A percentile compares a stretch with the other conserved stretches of the same genome.
phyloP scores from a whole-genome alignment of 1,140 invertebrate genomes.

The Anadara kagoshimensis region DNA sequence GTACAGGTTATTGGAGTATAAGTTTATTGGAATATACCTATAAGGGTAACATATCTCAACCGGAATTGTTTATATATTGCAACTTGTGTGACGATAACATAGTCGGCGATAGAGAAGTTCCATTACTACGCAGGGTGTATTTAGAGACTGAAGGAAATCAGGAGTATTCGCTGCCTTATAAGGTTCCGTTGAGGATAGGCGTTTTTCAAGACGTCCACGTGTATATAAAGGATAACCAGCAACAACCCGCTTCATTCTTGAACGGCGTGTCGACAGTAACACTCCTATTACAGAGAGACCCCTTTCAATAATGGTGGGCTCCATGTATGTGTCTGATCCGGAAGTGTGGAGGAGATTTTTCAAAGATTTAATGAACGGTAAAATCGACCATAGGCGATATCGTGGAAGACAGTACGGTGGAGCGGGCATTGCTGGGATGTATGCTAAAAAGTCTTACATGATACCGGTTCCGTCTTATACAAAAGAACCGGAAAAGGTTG shows the following conservation, averaged over 20 bases:
- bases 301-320: constrained; percentile 16
- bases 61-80: constrained; percentile 15
- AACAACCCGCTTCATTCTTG: constrained; percentile 26
- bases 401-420: constrained; percentile 5
- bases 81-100: constrained; percentile 12
- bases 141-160: constrained; percentile 12
- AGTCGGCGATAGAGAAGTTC: constrained; percentile 12
- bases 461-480: constrained; percentile 19
- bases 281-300: constrained; percentile 19
- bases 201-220: constrained; percentile 24
- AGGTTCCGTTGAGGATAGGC: constrained; percentile 19
- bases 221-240: constrained; percentile 31
- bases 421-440: constrained; percentile 1
- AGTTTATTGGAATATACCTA: background rate
- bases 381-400: constrained; percentile 26
- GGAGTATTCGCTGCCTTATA: constrained; percentile 20
- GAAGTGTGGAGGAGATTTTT: constrained; percentile 32
- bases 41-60: background rate
- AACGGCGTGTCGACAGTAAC: constrained; percentile 18
- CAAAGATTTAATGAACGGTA: constrained; percentile 16
- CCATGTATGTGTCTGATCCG: constrained; percentile 27
- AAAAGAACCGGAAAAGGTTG: background rate
- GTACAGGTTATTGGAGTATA: background rate
- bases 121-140: constrained; percentile 17
- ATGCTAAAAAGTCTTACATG: constrained; percentile 9